phyloP scores from a whole-genome alignment of 2,888 invertebrate genomes.

The Apodemia zela region DNA sequence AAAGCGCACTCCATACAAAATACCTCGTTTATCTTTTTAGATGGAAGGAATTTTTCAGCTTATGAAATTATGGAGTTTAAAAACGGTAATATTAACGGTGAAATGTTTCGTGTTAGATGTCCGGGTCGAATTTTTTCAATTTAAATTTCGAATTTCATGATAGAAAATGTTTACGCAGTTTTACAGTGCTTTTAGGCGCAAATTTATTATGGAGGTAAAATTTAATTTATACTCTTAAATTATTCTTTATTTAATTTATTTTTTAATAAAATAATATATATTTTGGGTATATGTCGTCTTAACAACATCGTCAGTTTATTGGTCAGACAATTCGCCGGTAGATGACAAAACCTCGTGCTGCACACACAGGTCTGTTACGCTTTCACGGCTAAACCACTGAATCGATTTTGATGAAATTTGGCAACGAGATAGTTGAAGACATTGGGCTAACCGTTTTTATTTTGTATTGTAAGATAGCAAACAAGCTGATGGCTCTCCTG shows the following conservation, averaged over 20 bases:
- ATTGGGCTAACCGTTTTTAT: too few species aligned
- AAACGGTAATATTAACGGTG: constrained; percentile 4
- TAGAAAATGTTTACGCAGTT: neutral
- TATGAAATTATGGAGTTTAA: constrained; percentile 14
- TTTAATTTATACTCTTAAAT: neutral
- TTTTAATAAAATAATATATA: too few species aligned
- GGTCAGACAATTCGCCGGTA: too few species aligned
- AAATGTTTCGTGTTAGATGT: constrained; percentile 14
- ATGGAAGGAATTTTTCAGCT: constrained; percentile 9
- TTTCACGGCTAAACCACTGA: too few species aligned
- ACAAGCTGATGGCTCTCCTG: too few species aligned
- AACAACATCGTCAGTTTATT: neutral
- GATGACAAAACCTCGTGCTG: too few species aligned
- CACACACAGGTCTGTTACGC: too few species aligned
- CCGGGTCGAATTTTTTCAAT: constrained; percentile 1
- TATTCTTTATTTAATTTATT: too few species aligned
- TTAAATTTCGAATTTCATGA: neutral
- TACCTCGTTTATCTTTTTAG: constrained; percentile 12
- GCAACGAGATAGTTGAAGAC: too few species aligned
- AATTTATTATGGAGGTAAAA: neutral
- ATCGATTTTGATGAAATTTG: too few species aligned
- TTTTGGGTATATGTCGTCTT: neutral
- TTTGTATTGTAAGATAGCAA: too few species aligned
- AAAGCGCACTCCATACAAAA: constrained; percentile 13
- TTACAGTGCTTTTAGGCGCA: neutral